Evolutionary conservation across 2,797 vertebrate species (phyloP).

Genomic region (Potorous gilbertii): DNA sequence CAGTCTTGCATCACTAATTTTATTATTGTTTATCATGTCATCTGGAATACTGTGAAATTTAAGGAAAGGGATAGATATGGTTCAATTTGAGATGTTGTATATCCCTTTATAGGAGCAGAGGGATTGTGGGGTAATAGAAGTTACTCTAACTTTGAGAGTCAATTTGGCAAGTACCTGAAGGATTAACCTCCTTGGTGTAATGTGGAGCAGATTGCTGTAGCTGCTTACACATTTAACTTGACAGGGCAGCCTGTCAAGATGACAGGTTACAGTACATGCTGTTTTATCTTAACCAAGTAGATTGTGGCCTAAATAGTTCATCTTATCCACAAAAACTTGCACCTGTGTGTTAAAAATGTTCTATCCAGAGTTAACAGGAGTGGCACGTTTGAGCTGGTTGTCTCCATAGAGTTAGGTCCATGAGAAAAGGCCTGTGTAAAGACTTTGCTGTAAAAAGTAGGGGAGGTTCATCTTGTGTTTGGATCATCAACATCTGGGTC

Average conservation of each 20-base stretch:
- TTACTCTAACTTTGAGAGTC: not conserved
- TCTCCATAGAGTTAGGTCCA: conserved; percentile 5
- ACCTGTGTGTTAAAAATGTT: conserved; percentile 2
- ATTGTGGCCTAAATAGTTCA: not conserved
- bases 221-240: not conserved
- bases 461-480: not conserved
- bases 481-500: not conserved
- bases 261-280: conserved; percentile 19
- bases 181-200: not conserved
- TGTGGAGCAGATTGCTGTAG: not conserved
- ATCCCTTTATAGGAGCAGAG: not conserved
- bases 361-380: not conserved
- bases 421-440: not conserved
- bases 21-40: not conserved
- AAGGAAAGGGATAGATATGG: not conserved
- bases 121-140: not conserved
- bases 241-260: not conserved
- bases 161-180: not conserved
- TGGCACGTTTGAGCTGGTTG: not conserved
- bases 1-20: not conserved
- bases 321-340: not conserved
- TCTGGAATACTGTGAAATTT: not conserved
- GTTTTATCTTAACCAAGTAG: conserved; percentile 20
- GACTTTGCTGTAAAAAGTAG: not conserved
- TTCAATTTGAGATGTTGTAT: not conserved